Base-by-base conservation (phyloP, 2,888 invertebrate species). In the Rhingia campestris region DNA sequence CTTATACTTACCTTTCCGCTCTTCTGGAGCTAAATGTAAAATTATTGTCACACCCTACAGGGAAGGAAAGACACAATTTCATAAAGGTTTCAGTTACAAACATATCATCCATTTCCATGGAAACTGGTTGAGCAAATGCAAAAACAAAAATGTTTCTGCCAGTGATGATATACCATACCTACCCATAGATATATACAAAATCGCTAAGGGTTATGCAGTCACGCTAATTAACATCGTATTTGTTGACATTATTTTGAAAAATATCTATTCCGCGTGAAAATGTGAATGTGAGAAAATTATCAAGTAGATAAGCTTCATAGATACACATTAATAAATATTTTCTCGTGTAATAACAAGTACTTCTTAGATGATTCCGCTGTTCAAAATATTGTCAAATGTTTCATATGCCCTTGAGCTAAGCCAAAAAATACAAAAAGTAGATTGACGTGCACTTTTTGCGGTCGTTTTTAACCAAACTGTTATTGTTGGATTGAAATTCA, bases 41-140 rank as follows among this genome's bases (percentile, higher is more conserved):
- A 79, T 79, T 79, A 79, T 73, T 79, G 82, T 79, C 79, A 64
- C 82, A 67, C 82, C 70, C 53, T 61, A 14, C 35, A 41, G 47
- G 47, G 35, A 74, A 53, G 51, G 33, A 53, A 69, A 56, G 39
- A 73, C 49, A 67, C 47, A 67, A 41, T 51, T 66, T 14, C 51
- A 63, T 64, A 69, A 73, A 39, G 69, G 73, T 45, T 73, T 61
- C 53, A 58, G 67, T 73, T 67, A 67, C 47, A 35, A 9, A 9
- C 30, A 22, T 69, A 67, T 82, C 56, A 77, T 67, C 51, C 49
- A 67, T 56, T 75, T 43, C 80, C 43, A 63, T 58, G 47, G 58
- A 14, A 43, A 58, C 64, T 59, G 58, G 43, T 37, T 72, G 12
- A n/a, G 12, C 56, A 41, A n/a, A 14, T 32, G 54, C 67, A 32